Conservation (phyloP, 2,797 vertebrate species). For the Liasis olivaceus region DNA sequence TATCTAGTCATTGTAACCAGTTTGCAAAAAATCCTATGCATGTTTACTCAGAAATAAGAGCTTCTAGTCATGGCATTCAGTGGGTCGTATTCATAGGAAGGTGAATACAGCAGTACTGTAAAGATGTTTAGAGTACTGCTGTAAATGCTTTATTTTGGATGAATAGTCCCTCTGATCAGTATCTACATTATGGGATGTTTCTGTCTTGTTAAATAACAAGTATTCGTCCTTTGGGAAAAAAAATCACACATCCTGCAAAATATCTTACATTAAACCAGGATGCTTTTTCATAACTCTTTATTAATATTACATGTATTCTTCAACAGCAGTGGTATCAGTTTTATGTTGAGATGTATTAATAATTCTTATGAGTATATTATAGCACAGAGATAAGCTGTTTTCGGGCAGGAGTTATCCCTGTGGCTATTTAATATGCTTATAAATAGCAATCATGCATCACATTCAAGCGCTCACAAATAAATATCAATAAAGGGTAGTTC, state of each 20-base stretch:
- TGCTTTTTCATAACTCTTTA: constrained; percentile 56
- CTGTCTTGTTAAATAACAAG: constrained; percentile 1
- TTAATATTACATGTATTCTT: constrained; percentile 60
- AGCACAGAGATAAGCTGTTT: constrained; percentile 29
- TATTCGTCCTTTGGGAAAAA: not conserved
- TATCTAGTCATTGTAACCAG: not conserved
- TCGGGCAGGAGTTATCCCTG: constrained; percentile 44
- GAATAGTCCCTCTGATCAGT: not conserved
- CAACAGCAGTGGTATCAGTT: constrained; percentile 57
- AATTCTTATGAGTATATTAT: constrained; percentile 44
- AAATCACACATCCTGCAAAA: constrained; percentile 15
- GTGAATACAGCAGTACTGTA: not conserved
- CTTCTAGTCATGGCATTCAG: not conserved
- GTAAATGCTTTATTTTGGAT: not conserved
- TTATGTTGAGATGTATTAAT: constrained; percentile 48
- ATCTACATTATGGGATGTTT: not conserved
- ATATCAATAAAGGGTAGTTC: constrained; percentile 57
- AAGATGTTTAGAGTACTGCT: no score
- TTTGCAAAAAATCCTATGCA: not conserved
- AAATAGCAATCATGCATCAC: constrained; percentile 46
- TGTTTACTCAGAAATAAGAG: not conserved
- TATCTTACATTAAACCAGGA: constrained; percentile 47
- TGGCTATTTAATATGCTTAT: constrained; percentile 52
- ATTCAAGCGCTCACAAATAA: constrained; percentile 58
- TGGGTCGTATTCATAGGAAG: not conserved